Conservation (phyloP, 2,888 invertebrate species). For the Pristionchus arcanus region DNA sequence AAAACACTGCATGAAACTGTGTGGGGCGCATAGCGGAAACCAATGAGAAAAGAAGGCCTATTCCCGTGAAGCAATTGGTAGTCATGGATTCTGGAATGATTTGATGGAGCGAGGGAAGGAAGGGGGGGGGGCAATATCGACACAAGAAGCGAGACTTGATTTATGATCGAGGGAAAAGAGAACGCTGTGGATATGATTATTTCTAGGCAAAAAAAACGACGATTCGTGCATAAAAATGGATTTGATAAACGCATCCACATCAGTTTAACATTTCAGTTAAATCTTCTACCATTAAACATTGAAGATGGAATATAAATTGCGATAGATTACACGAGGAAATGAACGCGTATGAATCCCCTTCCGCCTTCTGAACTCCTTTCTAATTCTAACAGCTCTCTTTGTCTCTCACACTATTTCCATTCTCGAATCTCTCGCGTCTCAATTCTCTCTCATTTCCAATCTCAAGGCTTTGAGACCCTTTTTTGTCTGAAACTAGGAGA, state of each 20-base stretch:
- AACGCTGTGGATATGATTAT: not conserved
- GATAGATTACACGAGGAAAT: not conserved
- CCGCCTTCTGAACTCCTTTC: not conserved
- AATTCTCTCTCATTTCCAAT: conserved; percentile 35
- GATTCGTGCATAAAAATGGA: no score
- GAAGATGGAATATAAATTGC: no score
- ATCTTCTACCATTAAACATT: no score
- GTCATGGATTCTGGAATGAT: not conserved
- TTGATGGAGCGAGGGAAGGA: not conserved
- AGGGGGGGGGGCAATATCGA: not conserved
- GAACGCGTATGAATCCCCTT: not conserved
- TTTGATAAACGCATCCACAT: no score
- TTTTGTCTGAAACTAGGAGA: not conserved
- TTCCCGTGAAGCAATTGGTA: not conserved
- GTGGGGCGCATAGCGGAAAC: not conserved
- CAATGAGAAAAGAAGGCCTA: not conserved
- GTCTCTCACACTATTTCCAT: not conserved
- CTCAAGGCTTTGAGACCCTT: conserved; percentile 31
- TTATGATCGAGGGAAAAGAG: not conserved
- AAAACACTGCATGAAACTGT: no score
- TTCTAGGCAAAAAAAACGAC: not conserved
- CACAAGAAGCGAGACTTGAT: not conserved
- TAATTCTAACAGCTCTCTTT: not conserved
- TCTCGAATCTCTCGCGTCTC: not conserved
- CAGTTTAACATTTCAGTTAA: no score